phyloP scores from a whole-genome alignment of 2,888 invertebrate genomes.

The Nasonovia ribisnigri region DNA sequence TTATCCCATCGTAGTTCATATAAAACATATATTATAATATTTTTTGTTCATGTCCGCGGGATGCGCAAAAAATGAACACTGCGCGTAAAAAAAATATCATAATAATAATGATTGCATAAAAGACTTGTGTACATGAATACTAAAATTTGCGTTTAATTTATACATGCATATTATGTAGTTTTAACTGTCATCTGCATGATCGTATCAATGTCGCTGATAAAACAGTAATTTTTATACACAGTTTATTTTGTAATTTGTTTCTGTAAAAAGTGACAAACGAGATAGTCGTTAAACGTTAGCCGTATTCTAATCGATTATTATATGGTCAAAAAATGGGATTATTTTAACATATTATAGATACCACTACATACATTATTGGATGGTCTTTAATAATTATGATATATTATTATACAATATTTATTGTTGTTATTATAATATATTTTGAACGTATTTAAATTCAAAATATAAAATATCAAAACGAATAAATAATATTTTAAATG shows the following conservation, averaged over 20 bases:
- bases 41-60: neutral
- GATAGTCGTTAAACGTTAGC: neutral
- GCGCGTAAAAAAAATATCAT: neutral
- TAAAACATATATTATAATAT: conserved; percentile 1
- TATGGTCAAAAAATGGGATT: neutral
- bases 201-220: conserved; percentile 10
- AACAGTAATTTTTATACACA: neutral
- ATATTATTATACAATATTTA: neutral
- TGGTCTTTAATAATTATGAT: neutral
- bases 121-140: conserved; percentile 15
- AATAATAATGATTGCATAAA: conserved; percentile 17
- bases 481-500: neutral
- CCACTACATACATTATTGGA: neutral
- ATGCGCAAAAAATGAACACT: neutral
- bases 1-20: neutral
- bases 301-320: neutral
- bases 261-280: neutral
- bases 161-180: neutral
- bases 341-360: neutral
- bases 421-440: neutral
- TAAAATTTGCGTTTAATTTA: conserved; percentile 20
- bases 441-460: neutral
- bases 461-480: neutral
- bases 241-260: neutral
- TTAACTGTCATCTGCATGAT: conserved; percentile 37